phyloP scores from a whole-genome alignment of 1,140 invertebrate genomes.

The Leptinotarsa undecemlineata region DNA sequence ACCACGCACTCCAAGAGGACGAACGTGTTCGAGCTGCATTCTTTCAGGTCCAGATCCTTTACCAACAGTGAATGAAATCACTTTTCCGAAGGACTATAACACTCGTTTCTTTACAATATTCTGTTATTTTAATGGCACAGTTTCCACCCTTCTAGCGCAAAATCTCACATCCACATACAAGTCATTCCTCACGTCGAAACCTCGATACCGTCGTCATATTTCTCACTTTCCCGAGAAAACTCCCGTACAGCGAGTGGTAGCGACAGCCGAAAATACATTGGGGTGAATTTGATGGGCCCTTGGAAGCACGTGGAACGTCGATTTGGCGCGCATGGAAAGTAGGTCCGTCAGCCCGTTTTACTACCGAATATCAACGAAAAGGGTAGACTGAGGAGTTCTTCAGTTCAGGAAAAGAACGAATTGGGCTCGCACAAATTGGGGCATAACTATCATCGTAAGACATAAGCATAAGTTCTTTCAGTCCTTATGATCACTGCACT shows the following conservation, averaged over 20 bases:
- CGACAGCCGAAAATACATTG: conserved; percentile 37
- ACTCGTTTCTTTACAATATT: too few species aligned
- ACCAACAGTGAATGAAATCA: not conserved
- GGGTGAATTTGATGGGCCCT: conserved; percentile 32
- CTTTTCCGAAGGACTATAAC: not conserved
- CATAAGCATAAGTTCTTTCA: not conserved
- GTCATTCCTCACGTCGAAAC: conserved; percentile 13
- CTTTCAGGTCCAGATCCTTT: too few species aligned
- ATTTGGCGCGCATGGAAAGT: conserved; percentile 34
- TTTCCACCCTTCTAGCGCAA: not conserved
- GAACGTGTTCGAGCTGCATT: too few species aligned
- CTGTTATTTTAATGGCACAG: not conserved
- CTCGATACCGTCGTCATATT: conserved; percentile 16
- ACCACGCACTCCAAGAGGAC: not conserved
- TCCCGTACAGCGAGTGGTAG: conserved; percentile 1
- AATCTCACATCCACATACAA: not conserved
- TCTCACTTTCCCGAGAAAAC: conserved; percentile 16
- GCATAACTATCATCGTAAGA: not conserved
- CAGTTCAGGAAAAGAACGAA: not conserved
- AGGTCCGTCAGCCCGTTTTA: not conserved
- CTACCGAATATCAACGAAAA: not conserved
- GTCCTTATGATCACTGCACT: not conserved
- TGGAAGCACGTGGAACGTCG: conserved; percentile 32
- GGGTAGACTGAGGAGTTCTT: not conserved
- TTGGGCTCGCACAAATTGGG: not conserved